Percentiles rank a stretch among this genome's conserved stretches.
Conservation (phyloP, 2,797 vertebrate genomes). For the Tokudaia tokunoshimensis region DNA sequence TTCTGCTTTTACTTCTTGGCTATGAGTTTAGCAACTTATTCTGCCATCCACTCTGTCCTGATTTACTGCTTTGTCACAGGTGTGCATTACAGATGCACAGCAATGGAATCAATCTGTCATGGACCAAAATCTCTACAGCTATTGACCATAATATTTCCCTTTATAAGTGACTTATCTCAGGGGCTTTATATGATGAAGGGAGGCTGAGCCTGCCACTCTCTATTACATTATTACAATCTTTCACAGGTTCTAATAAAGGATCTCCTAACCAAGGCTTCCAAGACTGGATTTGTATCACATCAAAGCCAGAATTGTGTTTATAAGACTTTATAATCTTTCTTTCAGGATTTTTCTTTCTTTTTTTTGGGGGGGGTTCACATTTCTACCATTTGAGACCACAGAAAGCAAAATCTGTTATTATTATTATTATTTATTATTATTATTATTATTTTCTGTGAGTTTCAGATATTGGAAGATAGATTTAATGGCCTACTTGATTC, state of each 20-base stretch:
- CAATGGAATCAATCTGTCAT: rapidly evolving
- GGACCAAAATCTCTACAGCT: background rate
- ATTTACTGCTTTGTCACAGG: background rate
- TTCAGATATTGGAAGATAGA: background rate
- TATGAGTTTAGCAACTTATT: background rate
- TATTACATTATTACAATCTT: rapidly evolving
- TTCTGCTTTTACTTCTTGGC: background rate
- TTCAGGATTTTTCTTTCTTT: background rate
- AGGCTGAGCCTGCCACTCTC: background rate
- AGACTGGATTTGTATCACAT: background rate
- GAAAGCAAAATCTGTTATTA: background rate
- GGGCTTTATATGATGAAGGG: background rate
- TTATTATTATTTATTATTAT: background rate
- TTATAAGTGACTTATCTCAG: background rate
- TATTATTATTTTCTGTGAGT: background rate
- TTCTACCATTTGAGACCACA: background rate
- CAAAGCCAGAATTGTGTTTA: background rate
- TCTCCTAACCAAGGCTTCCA: background rate
- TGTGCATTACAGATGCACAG: background rate
- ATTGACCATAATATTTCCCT: background rate
- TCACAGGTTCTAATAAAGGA: too few species aligned
- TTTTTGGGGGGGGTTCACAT: background rate
- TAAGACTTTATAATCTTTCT: background rate
- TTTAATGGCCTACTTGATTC: background rate
- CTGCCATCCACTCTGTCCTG: too few species aligned